Conservation (phyloP, 2,113 vertebrate species). For the Australoheros scitulus region DNA sequence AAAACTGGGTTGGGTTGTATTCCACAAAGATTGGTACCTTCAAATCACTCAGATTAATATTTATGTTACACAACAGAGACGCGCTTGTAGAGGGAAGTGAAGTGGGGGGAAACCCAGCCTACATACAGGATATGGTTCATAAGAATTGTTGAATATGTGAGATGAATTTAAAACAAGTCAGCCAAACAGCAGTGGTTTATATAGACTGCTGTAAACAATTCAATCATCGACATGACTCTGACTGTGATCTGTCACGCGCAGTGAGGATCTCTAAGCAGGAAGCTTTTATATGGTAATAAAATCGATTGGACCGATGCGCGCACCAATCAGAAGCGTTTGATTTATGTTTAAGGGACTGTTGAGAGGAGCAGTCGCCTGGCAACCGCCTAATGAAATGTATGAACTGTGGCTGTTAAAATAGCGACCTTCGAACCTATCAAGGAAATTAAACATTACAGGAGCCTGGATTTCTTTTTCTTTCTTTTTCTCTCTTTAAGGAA, state of each 20-base stretch:
- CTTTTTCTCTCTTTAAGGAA: neutral
- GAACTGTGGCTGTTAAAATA: conserved; percentile 49
- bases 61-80: neutral
- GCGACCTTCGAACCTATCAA: conserved; percentile 37
- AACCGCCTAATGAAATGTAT: conserved; percentile 72
- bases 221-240: neutral
- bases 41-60: neutral
- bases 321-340: conserved; percentile 71
- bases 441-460: neutral
- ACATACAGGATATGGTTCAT: neutral
- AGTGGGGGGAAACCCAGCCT: neutral
- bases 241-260: conserved; percentile 28
- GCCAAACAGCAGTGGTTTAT: neutral
- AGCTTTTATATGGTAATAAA: conserved; percentile 71
- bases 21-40: neutral
- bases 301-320: conserved; percentile 61
- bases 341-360: conserved; percentile 69
- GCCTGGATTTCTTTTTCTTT: too few species aligned
- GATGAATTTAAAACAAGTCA: neutral
- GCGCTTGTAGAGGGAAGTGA: neutral
- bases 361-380: conserved; percentile 74
- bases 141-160: neutral
- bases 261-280: conserved; percentile 44
- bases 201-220: neutral
- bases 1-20: neutral